phyloP scores from a whole-genome alignment of 2,113 vertebrate species.

The Petroica traversi region DNA sequence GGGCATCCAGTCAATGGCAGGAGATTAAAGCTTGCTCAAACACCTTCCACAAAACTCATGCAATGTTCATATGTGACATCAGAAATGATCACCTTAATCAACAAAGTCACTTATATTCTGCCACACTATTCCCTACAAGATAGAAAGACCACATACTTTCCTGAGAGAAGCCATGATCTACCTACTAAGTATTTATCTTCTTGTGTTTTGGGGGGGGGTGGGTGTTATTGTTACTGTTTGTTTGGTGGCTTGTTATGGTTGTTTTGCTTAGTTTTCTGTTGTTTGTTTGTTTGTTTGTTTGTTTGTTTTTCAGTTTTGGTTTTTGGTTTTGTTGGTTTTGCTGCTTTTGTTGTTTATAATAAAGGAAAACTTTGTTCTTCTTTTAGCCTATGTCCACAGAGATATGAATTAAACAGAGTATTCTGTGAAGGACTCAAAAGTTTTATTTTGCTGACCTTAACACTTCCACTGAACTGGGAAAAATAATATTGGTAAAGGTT shows the following conservation, averaged over 20 bases:
- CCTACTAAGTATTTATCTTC: neutral
- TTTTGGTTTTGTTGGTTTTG: neutral
- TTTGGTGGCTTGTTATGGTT: too few species aligned
- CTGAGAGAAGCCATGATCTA: neutral
- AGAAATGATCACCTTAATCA: neutral
- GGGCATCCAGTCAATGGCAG: neutral
- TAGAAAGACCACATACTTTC: neutral
- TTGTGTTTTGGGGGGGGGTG: neutral
- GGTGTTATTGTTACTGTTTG: neutral
- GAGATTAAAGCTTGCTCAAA: neutral
- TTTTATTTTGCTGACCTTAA: neutral
- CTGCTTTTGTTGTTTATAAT: neutral
- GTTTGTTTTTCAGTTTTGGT: neutral
- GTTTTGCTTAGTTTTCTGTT: neutral
- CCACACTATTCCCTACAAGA: neutral
- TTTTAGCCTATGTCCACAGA: neutral
- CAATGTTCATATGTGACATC: neutral
- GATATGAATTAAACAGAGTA: neutral
- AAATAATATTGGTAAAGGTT: neutral
- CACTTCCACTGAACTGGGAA: neutral
- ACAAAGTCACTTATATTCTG: neutral
- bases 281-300: neutral
- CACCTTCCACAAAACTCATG: neutral
- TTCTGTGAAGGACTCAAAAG: neutral
- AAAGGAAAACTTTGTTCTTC: neutral